These are phyloP conservation scores for Amyelois transitella DNA, from an alignment of 1,140 invertebrate genomes.

Conservation along the genomic window DNA sequence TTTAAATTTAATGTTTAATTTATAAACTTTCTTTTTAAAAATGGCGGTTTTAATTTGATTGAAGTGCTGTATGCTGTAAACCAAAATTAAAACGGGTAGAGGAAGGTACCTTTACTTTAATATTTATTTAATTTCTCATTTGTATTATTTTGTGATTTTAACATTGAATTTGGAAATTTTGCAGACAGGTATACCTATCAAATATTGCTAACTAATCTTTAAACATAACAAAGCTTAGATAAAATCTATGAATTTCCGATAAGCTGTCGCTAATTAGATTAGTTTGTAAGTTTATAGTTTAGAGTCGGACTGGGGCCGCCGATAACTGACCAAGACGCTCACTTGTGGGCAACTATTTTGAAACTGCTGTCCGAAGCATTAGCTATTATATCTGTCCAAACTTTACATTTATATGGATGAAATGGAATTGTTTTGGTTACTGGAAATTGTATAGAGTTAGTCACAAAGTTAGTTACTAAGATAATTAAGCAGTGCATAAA, in stretches of 20 bases:
- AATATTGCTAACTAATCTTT: no score
- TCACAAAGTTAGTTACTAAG: not conserved
- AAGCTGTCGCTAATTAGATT: constrained; percentile 35
- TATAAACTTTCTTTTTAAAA: no score
- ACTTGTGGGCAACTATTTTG: constrained; percentile 18
- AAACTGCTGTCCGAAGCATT: constrained; percentile 20
- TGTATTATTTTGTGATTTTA: no score
- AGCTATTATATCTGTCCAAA: constrained; percentile 5
- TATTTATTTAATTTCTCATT: no score
- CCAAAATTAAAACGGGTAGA: no score
- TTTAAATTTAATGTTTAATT: no score
- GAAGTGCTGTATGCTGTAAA: no score
- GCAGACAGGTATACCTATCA: no score
- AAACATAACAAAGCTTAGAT: constrained; percentile 12
- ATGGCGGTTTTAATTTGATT: no score
- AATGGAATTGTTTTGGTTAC: constrained; percentile 1
- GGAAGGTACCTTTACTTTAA: no score
- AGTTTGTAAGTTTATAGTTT: constrained; percentile 28
- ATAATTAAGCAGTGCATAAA: no score
- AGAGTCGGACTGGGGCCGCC: constrained; percentile 1
- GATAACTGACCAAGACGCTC: constrained; percentile 33
- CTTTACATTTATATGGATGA: constrained; percentile 13
- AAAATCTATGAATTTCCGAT: constrained; percentile 17
- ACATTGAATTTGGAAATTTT: no score
- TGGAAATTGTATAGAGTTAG: not conserved